phyloP scores from a whole-genome alignment of 2,113 vertebrate species.

The Noturus placidus region DNA sequence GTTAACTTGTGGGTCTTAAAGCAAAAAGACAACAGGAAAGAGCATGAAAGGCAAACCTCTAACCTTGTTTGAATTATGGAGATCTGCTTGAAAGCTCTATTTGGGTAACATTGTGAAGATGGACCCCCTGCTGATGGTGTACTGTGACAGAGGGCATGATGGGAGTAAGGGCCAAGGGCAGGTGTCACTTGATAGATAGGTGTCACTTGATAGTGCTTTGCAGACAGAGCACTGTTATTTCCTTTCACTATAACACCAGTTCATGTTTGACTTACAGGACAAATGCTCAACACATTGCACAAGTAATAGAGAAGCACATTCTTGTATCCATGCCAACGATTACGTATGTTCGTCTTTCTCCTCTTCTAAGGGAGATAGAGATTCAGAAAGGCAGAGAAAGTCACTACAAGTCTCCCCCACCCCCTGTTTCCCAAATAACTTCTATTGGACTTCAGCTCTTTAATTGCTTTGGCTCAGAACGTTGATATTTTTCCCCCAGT shows the following conservation, averaged over 20 bases:
- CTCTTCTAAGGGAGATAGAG: slow-evolving; percentile 20
- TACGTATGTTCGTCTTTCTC: slow-evolving; percentile 42
- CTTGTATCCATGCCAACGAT: slow-evolving; percentile 48
- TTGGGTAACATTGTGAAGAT: background rate
- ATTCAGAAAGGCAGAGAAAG: slow-evolving; percentile 34
- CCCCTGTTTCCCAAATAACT: slow-evolving; percentile 40
- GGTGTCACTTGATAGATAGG: slow-evolving; percentile 34
- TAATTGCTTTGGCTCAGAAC: slow-evolving; percentile 54
- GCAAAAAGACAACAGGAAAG: slow-evolving; percentile 11
- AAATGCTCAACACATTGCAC: slow-evolving; percentile 50
- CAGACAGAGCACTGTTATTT: slow-evolving; percentile 39
- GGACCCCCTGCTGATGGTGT: slow-evolving; percentile 31
- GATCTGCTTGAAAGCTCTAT: background rate
- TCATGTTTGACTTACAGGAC: slow-evolving; percentile 42
- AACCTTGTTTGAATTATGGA: slow-evolving; percentile 29
- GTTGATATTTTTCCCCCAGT: slow-evolving; percentile 1
- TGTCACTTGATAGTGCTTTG: slow-evolving; percentile 22
- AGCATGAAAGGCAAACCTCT: background rate
- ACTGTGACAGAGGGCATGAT: background rate
- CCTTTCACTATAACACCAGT: slow-evolving; percentile 36
- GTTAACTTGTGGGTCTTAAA: slow-evolving; percentile 22
- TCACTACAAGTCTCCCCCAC: slow-evolving; percentile 17
- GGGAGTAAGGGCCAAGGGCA: slow-evolving; percentile 31
- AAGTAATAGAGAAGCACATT: slow-evolving; percentile 45
- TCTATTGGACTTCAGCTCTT: slow-evolving; percentile 47